Base-by-base conservation (phyloP, 2,888 invertebrate species). In the Chrysolina americana region DNA sequence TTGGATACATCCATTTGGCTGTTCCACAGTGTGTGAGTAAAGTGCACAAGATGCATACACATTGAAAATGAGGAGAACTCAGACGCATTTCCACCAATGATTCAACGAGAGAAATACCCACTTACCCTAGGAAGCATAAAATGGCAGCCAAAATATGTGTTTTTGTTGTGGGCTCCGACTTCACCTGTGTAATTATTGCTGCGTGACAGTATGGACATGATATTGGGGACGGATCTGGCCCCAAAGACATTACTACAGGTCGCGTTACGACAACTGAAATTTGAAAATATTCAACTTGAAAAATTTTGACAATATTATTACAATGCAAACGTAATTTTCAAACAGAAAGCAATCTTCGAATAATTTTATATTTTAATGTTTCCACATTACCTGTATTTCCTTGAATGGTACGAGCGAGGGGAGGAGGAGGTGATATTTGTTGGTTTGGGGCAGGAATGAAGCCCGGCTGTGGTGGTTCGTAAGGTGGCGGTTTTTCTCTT, bases 51-150 rank as follows among this genome's bases (percentile, higher is more conserved):
- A n/a, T n/a, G n/a, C n/a, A n/a, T n/a, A n/a, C n/a, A n/a, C n/a
- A n/a, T n/a, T n/a, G n/a, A n/a, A n/a, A n/a, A n/a, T n/a, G n/a
- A n/a, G n/a, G n/a, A n/a, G n/a, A n/a, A n/a, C n/a, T n/a, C n/a
- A n/a, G n/a, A n/a, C n/a, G n/a, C n/a, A n/a, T n/a, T 28, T 28
- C 2, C 8, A 36, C 8, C 36, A 36, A 36, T 0, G 36, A 8
- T 36, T 36, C 8, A 8, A 36, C 0, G 6, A 8, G 36, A 36
- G 36, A 8, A 36, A 36, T 8, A 6, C 4, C 8, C 15, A 44
- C 21, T 53, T 21, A 53, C 53, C 53, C 53, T 21, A 53, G 11
- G 17, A 53, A 19, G 21, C 53, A 53, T 53, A 53, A 53, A 11
- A 17, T 17, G 17, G 17, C 4, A 53, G 53, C 53, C 53, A n/a